Evolutionary conservation across 1,140 invertebrate genomes (phyloP).

Genomic region (Drosophila takahashii): DNA sequence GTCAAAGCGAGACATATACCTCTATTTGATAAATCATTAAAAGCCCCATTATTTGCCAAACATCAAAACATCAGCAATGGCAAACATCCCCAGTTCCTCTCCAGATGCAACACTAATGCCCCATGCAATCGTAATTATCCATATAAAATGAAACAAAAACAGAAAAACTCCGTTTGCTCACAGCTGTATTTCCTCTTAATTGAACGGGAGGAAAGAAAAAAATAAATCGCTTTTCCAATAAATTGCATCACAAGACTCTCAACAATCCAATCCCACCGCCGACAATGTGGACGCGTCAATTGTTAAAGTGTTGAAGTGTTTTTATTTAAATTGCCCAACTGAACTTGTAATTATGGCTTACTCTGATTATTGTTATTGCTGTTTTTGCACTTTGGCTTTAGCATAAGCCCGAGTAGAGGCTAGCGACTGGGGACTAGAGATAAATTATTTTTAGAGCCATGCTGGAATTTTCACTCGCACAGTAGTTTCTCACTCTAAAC

Average conservation of each 20-base stretch:
- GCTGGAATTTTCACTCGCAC: constrained; percentile 35
- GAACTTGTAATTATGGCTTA: constrained; percentile 78
- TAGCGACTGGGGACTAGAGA: constrained; percentile 14
- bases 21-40: constrained; percentile 27
- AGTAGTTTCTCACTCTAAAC: constrained; percentile 46
- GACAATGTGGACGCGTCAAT: constrained; percentile 60
- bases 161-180: constrained; percentile 17
- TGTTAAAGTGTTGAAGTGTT: constrained; percentile 81
- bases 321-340: constrained; percentile 81
- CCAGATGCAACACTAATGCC: constrained; percentile 9
- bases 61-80: constrained; percentile 31
- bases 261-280: constrained; percentile 35
- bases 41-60: constrained; percentile 25
- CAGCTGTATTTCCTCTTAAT: constrained; percentile 52
- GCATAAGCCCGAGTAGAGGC: constrained; percentile 3
- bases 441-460: constrained; percentile 57
- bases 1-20: constrained; percentile 1
- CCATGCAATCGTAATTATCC: constrained; percentile 45
- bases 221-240: constrained; percentile 69
- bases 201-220: constrained; percentile 30
- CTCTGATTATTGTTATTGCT: constrained; percentile 50
- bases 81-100: constrained; percentile 29
- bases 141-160: constrained; percentile 29
- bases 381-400: constrained; percentile 17
- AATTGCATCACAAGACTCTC: constrained; percentile 69